Evolutionary conservation across 2,113 vertebrate genomes (phyloP).

Genomic region (Nyctibius bracteatus): DNA sequence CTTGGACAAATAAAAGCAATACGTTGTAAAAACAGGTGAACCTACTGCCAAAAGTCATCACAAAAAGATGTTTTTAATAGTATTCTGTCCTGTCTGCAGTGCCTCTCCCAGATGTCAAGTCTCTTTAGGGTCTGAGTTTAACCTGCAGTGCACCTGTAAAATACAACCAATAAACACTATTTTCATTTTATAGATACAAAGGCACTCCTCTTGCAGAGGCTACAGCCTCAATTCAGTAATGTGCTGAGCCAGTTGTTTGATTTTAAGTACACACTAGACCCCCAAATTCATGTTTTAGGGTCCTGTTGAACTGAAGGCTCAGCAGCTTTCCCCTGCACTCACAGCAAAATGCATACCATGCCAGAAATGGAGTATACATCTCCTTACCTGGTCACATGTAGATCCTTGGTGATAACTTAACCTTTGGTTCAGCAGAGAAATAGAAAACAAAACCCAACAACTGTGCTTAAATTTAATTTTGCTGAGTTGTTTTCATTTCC

Average conservation of each 20-base stretch:
- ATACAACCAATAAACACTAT: neutral
- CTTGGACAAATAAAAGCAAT: constrained; percentile 21
- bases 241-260: neutral
- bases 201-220: fast-evolving
- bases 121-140: neutral
- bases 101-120: neutral
- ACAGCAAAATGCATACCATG: neutral
- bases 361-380: neutral
- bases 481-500: neutral
- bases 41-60: neutral
- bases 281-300: neutral
- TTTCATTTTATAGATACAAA: neutral
- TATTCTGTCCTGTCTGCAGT: neutral
- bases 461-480: neutral
- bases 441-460: neutral
- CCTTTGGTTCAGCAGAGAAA: neutral
- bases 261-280: neutral
- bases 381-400: neutral
- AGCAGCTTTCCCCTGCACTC: neutral
- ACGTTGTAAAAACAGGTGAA: neutral
- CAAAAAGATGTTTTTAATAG: neutral
- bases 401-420: neutral
- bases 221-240: neutral
- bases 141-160: neutral
- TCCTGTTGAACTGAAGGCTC: neutral